Evolutionary conservation across 2,888 invertebrate species (phyloP).

Genomic region (Mimachlamys varia): DNA sequence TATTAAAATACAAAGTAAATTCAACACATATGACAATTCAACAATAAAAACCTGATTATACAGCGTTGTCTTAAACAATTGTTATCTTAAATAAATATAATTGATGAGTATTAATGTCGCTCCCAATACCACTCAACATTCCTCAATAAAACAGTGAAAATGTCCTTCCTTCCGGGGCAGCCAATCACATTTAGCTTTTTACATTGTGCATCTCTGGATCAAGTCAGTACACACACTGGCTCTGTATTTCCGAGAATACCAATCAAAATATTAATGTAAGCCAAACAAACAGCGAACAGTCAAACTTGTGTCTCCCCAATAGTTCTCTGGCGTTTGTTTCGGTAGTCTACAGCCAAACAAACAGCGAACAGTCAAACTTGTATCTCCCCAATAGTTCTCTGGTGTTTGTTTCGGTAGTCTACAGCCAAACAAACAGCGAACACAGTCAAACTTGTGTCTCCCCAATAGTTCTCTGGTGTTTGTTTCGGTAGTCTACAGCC

Average conservation of each 20-base stretch:
- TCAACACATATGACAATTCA: neutral
- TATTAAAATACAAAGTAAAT: neutral
- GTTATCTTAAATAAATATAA: constrained; percentile 21
- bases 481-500: too few relatives aligned
- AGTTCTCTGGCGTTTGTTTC: too few relatives aligned
- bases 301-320: too few relatives aligned
- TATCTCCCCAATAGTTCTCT: too few relatives aligned
- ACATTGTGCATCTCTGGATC: neutral
- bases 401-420: too few relatives aligned
- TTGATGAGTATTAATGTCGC: neutral
- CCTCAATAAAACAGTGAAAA: neutral
- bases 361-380: too few relatives aligned
- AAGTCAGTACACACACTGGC: neutral
- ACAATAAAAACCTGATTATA: constrained; percentile 29
- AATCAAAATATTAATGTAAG: neutral
- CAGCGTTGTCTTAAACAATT: neutral
- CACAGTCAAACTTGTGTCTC: too few relatives aligned
- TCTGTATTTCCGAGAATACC: neutral
- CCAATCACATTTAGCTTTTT: neutral
- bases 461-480: too few relatives aligned
- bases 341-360: too few relatives aligned
- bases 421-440: too few relatives aligned
- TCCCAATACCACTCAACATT: constrained; percentile 5
- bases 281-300: too few relatives aligned
- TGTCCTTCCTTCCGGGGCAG: neutral